A percentile compares a stretch with the other conserved stretches of the same genome.
Conservation (phyloP, 1,140 invertebrate species). For the Centruroides vittatus region DNA sequence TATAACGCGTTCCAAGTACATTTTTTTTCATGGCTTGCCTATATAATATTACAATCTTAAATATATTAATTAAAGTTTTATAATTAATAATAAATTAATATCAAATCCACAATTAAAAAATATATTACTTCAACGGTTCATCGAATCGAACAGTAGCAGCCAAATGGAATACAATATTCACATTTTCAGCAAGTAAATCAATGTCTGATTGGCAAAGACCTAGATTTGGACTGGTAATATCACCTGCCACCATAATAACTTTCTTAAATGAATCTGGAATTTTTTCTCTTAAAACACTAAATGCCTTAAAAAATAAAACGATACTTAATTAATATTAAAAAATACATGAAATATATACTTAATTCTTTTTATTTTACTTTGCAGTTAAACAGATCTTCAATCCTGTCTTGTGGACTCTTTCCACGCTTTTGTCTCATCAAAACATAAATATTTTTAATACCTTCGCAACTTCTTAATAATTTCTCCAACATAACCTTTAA, state of each 20-base stretch:
- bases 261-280: conserved; percentile 59
- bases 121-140: conserved; percentile 65
- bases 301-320: conserved; percentile 44
- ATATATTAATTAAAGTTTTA: no score
- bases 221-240: conserved; percentile 73
- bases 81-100: no score
- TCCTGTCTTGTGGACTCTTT: conserved; percentile 21
- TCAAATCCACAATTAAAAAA: not conserved
- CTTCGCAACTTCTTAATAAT: conserved; percentile 32
- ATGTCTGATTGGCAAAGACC: conserved; percentile 70
- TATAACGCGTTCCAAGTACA: conserved; percentile 68
- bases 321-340: conserved; percentile 2
- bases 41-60: not conserved
- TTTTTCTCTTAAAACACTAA: conserved; percentile 57
- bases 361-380: not conserved
- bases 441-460: conserved; percentile 29
- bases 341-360: not conserved
- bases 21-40: conserved; percentile 39
- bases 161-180: conserved; percentile 90
- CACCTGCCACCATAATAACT: conserved; percentile 71
- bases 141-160: conserved; percentile 98
- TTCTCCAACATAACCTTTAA: conserved; percentile 35
- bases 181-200: conserved; percentile 47
- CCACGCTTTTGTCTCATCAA: conserved; percentile 32
- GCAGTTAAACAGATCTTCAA: conserved; percentile 23